A percentile compares a stretch with the other conserved stretches of the same genome.
Conservation (phyloP, 2,797 vertebrate species). For the Gallinago stenura region DNA sequence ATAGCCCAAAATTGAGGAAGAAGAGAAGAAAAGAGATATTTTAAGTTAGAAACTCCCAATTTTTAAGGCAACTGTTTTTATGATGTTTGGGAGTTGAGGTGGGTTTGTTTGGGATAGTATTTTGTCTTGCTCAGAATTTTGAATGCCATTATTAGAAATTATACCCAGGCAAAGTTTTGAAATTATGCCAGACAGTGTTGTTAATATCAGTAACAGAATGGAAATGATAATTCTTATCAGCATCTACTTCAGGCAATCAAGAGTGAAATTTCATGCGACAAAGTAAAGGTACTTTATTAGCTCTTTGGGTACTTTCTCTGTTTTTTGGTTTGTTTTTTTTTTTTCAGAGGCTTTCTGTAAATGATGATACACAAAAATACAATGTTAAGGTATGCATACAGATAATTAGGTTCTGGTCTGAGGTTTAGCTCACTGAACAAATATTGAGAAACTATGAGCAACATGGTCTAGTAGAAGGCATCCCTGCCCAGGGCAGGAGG, state of each 20-base stretch:
- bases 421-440: background rate
- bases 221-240: background rate
- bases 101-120: rapidly evolving
- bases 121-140: background rate
- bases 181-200: background rate
- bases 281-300: background rate
- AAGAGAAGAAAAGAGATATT: background rate
- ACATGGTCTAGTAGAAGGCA: background rate
- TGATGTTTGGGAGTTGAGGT: rapidly evolving
- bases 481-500: background rate
- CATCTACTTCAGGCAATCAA: background rate
- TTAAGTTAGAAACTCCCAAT: background rate
- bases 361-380: background rate
- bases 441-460: background rate
- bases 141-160: background rate
- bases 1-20: background rate
- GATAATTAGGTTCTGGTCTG: background rate
- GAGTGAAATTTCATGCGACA: background rate
- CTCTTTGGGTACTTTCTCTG: background rate
- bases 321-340: background rate
- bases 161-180: background rate
- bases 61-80: background rate
- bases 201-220: background rate
- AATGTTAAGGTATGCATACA: background rate
- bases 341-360: background rate